A percentile compares a stretch with the other conserved stretches of the same genome.
Evolutionary conservation across 2,888 invertebrate genomes (phyloP).

Genomic region (Dicycla oo): DNA sequence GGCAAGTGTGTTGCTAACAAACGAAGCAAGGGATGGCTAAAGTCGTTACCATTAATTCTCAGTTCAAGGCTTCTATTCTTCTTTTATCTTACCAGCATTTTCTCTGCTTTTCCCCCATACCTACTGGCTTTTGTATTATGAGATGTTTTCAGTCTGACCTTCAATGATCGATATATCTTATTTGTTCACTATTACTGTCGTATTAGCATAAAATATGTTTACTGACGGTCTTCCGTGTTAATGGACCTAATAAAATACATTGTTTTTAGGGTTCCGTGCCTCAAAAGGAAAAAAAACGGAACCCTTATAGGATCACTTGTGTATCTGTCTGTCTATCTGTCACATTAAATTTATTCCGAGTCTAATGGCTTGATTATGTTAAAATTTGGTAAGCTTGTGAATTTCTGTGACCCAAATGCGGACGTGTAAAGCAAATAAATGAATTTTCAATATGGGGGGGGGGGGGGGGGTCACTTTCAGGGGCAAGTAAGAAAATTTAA

Average conservation of each 20-base stretch:
- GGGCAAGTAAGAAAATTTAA: too few relatives aligned
- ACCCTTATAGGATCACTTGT: too few relatives aligned
- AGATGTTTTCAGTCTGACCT: conserved; percentile 28
- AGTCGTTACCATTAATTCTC: neutral
- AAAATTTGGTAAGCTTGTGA: too few relatives aligned
- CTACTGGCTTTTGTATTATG: conserved; percentile 7
- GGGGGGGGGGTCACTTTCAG: too few relatives aligned
- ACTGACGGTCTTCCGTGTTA: conserved; percentile 24
- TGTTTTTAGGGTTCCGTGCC: too few relatives aligned
- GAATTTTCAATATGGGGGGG: too few relatives aligned
- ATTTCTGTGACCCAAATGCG: too few relatives aligned
- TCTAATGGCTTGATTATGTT: too few relatives aligned
- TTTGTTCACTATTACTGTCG: conserved; percentile 17
- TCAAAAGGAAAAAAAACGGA: too few relatives aligned
- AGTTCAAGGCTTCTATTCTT: neutral
- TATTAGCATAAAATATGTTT: conserved; percentile 46
- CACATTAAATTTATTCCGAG: too few relatives aligned
- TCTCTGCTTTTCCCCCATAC: neutral
- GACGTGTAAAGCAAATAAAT: too few relatives aligned
- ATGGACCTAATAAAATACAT: conserved; percentile 22
- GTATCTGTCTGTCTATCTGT: too few relatives aligned
- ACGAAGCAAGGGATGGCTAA: neutral
- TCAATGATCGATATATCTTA: conserved; percentile 47
- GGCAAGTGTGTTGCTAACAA: neutral
- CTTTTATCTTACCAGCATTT: neutral